Evolutionary conservation across 1,140 invertebrate genomes (phyloP).

Genomic region (Drosophila ironensis): DNA sequence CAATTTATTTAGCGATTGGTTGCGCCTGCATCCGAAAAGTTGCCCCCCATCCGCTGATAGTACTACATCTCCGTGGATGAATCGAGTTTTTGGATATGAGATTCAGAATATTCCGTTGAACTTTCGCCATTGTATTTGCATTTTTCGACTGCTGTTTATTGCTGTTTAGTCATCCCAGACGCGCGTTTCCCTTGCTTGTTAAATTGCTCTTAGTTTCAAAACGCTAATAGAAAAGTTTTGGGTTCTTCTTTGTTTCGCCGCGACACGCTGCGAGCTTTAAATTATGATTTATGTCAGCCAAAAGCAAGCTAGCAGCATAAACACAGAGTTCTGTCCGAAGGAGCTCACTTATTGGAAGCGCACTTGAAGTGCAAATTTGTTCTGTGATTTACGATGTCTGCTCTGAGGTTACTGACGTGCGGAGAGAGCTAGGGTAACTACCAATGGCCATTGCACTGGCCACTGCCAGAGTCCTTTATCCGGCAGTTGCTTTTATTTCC

Average conservation of each 20-base stretch:
- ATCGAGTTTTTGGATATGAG: background rate
- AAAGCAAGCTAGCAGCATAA: conserved; percentile 19
- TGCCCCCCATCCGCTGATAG: no score
- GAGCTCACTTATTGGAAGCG: conserved; percentile 63
- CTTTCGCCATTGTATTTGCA: conserved; percentile 17
- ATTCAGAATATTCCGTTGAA: conserved; percentile 37
- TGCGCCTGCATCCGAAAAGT: no score
- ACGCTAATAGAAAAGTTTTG: conserved; percentile 37
- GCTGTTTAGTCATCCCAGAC: conserved; percentile 27
- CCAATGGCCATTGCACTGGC: conserved; percentile 52
- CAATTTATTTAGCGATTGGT: background rate
- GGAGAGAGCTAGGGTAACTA: conserved; percentile 26
- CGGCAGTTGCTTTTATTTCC: background rate
- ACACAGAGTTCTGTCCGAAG: conserved; percentile 23
- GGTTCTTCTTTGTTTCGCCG: conserved; percentile 13
- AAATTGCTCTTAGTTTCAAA: conserved; percentile 3
- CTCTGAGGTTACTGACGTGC: conserved; percentile 58
- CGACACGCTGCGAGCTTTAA: conserved; percentile 29
- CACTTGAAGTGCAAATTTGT: conserved; percentile 72
- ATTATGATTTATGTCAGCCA: conserved; percentile 57
- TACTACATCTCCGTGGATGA: no score
- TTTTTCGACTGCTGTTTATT: conserved; percentile 6
- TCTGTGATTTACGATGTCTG: conserved; percentile 72
- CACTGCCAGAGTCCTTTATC: background rate
- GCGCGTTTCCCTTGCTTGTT: conserved; percentile 2